phyloP scores from a whole-genome alignment of 1,140 invertebrate genomes.

The Diprion similis region DNA sequence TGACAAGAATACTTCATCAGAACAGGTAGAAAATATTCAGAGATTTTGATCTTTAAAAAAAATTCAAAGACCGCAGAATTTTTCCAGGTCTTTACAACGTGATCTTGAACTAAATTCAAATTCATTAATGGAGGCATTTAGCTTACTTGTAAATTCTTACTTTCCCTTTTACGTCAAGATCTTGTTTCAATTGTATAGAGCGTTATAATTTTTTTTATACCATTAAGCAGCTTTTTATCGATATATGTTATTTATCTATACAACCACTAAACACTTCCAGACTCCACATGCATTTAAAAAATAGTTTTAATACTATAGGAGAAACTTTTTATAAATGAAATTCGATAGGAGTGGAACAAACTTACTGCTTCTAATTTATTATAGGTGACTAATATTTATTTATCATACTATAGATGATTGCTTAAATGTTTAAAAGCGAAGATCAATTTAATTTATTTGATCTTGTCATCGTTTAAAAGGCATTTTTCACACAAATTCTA shows the following conservation, averaged over 20 bases:
- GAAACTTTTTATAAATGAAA: constrained; percentile 21
- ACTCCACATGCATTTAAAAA: neutral
- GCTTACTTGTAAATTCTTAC: no score
- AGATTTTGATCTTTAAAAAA: neutral
- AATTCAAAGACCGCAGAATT: neutral
- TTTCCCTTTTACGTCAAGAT: no score
- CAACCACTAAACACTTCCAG: neutral
- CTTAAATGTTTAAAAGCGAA: no score
- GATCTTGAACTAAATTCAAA: no score
- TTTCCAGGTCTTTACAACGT: neutral
- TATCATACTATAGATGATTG: neutral
- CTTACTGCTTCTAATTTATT: neutral
- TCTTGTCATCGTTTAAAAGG: neutral
- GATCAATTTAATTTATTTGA: no score
- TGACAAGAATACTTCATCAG: constrained; percentile 26
- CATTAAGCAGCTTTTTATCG: no score
- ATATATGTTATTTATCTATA: neutral
- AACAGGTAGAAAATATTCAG: constrained; percentile 24
- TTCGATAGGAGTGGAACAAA: neutral
- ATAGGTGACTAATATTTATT: neutral
- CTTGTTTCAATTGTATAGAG: no score
- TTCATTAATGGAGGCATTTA: no score
- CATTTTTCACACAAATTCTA: neutral
- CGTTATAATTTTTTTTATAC: no score
- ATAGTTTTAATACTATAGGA: constrained; percentile 17